Base-by-base conservation (phyloP, 2,888 invertebrate species). In the Brachynemurus nebulosus region DNA sequence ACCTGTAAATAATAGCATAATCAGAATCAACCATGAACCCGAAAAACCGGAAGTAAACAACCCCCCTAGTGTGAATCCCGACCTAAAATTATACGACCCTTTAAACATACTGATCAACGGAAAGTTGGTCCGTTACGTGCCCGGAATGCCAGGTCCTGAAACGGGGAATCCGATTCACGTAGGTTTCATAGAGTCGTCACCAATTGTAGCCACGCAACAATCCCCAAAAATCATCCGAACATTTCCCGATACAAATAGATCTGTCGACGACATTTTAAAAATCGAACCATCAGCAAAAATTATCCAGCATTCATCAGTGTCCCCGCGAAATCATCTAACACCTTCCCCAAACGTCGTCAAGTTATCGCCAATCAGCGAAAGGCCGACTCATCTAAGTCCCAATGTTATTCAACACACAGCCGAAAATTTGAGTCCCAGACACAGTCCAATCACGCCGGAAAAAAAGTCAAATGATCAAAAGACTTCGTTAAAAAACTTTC, bases 61-160 rank as follows among this genome's bases (percentile, higher is more conserved):
- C 14, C 23, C 7, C 6, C 7, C 9, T 23, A 7, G 7, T 6
- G 9, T 23, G 6, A 6, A 23, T 23, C 23, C 27, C 7, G 34
- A 34, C n/a, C 12, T 42, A 33, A 8, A 16, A 20, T 58, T 68
- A 47, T 69, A 63, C 53, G 69, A 70, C 52, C 71, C 71, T 2
- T 54, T 72, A 51, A 70, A 68, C 41, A 51, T 71, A 33, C 58
- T 69, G 2, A 68, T 77, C 33, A 73, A 76, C 50, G 84, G 82
- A 17, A 84, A 83, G 60, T 65, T 80, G n/a, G 82, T 89, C 56
- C 82, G 86, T 1, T 81, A 85, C 60, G 86, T 89, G 9, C 88
- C 88, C 5, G 89, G 88, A 11, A 89, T 89, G 63, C 88, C 89
- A 1, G 88, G 88, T 8, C 89, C 88, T 1, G 61, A 62, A 27